Conservation (phyloP, 2,797 vertebrate genomes). For the Leuciscus waleckii region DNA sequence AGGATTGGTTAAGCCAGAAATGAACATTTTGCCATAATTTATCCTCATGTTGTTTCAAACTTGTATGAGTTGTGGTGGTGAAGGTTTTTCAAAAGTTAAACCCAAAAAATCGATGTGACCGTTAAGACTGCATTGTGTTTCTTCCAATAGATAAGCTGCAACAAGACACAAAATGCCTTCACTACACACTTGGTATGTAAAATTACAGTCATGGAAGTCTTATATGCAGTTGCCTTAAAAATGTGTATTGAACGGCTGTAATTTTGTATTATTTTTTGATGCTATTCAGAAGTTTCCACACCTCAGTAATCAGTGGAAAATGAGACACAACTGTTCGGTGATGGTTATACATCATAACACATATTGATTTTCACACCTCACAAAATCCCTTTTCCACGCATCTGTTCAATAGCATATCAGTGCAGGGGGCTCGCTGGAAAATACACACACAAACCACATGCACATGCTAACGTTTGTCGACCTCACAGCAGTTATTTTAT, state of each 20-base stretch:
- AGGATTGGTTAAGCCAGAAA: neutral
- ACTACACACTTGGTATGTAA: neutral
- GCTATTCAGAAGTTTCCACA: constrained; percentile 31
- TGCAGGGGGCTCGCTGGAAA: constrained; percentile 30
- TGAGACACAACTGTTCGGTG: constrained; percentile 43
- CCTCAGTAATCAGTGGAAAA: constrained; percentile 49
- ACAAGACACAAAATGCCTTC: neutral
- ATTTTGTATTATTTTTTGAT: constrained; percentile 32
- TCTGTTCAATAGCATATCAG: constrained; percentile 42
- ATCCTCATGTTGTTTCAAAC: neutral
- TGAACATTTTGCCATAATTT: neutral
- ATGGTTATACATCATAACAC: constrained; percentile 50
- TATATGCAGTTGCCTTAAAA: neutral
- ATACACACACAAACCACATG: constrained; percentile 34
- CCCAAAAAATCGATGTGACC: neutral
- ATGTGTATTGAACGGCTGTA: constrained; percentile 2
- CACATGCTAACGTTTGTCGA: constrained; percentile 7
- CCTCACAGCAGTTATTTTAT: constrained; percentile 22
- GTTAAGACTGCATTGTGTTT: neutral
- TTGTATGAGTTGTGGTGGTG: neutral
- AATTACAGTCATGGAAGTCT: constrained; percentile 9
- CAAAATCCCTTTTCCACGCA: constrained; percentile 36
- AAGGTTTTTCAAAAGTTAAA: neutral
- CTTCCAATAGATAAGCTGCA: neutral
- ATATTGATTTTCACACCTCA: constrained; percentile 51